Evolutionary conservation across 2,888 invertebrate species (phyloP), one percentile per base, ranked within the genome.

Genomic region (Scrobipalpa costella): DNA sequence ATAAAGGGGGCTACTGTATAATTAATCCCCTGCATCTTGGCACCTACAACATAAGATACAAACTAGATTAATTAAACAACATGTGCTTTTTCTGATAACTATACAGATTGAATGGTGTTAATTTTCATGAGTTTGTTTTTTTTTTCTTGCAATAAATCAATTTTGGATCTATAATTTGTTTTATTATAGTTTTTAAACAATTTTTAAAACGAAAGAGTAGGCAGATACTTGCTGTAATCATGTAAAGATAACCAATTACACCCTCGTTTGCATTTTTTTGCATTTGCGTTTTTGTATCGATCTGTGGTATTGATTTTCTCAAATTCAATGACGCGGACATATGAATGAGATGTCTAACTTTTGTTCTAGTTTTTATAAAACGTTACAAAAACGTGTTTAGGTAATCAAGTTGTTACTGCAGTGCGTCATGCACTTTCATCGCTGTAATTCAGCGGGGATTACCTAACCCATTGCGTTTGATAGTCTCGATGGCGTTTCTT

Each of bases 21-120:
- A 44, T 15, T 6, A 44, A 2, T 44, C 44, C 7, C 44, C 2
- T 15, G 27, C n/a, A n/a, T 7, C 15, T 44, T 44, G 44, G n/a
- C 44, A 5, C 15, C 44, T 44, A 44, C 44, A 44, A 44, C 9
- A 44, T 27, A 44, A 44, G 15, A n/a, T 36, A 44, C 44, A 44
- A 15, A 15, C 44, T 44, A 44, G 15, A n/a, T 9, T 44, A n/a
- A 44, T 6, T 44, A 44, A n/a, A 44, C 2, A n/a, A 6, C 44
- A 44, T 7, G n/a, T 15, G 44, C 44, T 44, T 44, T 44, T 40
- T 40, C 6, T 5, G n/a, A 11, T 13, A 40, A 40, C 40, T 9
- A n/a, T 44, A 15, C 50, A 27, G 19, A 52, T 52, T 52, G 50
- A 52, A 49, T 49, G 21, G 50, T 52, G 50, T 52, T 52, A 52